Base-by-base conservation (phyloP, 2,113 vertebrate genomes). In the Tautogolabrus adspersus region DNA sequence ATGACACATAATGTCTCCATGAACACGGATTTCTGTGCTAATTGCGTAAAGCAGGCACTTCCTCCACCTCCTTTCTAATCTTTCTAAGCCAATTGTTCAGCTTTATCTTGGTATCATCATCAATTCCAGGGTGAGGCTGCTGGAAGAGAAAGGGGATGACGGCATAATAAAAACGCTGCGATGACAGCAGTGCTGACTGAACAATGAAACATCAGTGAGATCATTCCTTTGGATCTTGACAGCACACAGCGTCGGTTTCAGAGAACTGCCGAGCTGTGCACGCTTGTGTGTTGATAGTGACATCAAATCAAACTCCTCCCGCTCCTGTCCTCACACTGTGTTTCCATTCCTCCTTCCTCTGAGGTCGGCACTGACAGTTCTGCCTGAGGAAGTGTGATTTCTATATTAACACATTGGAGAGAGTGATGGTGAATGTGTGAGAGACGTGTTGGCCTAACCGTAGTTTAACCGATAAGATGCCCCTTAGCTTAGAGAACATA, bases 121-220 rank as follows among this genome's bases (percentile, higher is more conserved):
- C 56, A 73, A 59, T 79, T 67, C 2, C 61, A 63, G 65, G 66
- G 55, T 7, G 66, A 75, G 63, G 76, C 52, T 1, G 57, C 47
- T 19, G 16, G n/a, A 34, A 58, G 74, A 76, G 34, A 60, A 68
- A 46, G 8, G 7, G 57, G 77, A 47, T n/a, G 77, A 77, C 13
- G 51, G 26, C 61, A 26, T 26, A 61, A 81, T 59, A 71, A 66
- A 77, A 69, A 67, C 5, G 34, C 30, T 38, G 42, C 18, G 12
- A 58, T 54, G 82, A 81, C 78, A 79, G 66, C 77, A 19, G 56
- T 15, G 69, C 63, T 38, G 79, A 80, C 46, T 71, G 73, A 58
- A 77, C 49, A 78, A 79, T 81, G 65, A 61, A 73, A 72, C 80
- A 52, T 68, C 73, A 66, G 56, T 22, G 55, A 7, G 12, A 44